Base-by-base conservation (phyloP, 2,888 invertebrate genomes). In the Coelogynopora nodosa region DNA sequence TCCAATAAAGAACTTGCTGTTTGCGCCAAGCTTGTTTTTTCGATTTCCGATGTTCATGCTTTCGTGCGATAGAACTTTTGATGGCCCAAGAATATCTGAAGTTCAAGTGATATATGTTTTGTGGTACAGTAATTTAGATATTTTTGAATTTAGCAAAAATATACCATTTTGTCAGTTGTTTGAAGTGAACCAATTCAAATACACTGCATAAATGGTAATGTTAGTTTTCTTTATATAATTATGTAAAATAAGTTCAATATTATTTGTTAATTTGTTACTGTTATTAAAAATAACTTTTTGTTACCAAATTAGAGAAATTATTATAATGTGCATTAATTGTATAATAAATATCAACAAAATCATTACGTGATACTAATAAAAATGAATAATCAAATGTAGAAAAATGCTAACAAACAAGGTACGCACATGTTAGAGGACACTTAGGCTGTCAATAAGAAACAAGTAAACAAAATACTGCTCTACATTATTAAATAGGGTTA, bases 1-100 rank as follows among this genome's bases (percentile, higher is more conserved):
- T n/a, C 84, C 84, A 23, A 84, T 67, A 26, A 84, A 84, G 67
- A 84, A 84, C 2, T 84, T 31, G 2, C 30, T 49, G 18, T 67
- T 67, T 67, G 18, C 23, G 23, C 74, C 74, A 10, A 74, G 27
- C 23, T 74, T 74, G 2, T 5, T 2, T 2, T 23, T 5, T 10
- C 5, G 5, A 26, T 74, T 74, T 23, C 74, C 74, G 23, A 74
- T 74, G 74, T 74, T 74, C 74, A 74, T 74, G 74, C 74, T 74
- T 23, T 74, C 74, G 27, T 74, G 74, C 18, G 23, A 74, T 2
- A 74, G 74, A 26, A 74, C 18, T 23, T 74, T 74, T 2, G 74
- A 74, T 2, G 74, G 74, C 5, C 74, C 74, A 2, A 13, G 10
- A 13, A 74, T 74, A 5, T 74, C 74, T 74, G 74, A 74, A 74